Evolutionary conservation across 2,113 vertebrate species (phyloP).

Genomic region (Pyxicephalus adspersus): DNA sequence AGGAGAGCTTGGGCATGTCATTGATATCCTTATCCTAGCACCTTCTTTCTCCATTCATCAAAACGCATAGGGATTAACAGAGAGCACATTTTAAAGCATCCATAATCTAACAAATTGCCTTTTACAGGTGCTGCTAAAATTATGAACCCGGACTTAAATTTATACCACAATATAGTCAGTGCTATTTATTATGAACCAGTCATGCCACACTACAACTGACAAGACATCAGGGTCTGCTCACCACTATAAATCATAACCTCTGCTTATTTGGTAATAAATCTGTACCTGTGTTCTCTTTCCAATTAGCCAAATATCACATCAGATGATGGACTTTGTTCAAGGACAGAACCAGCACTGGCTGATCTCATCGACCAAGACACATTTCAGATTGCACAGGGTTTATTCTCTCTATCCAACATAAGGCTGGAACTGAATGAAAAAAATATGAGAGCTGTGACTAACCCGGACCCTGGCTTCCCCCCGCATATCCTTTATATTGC

Average conservation of each 20-base stretch:
- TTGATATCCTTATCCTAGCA: too few relatives aligned
- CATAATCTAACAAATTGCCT: too few relatives aligned
- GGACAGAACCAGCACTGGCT: conserved; percentile 63
- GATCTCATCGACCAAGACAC: conserved; percentile 68
- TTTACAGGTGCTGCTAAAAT: too few relatives aligned
- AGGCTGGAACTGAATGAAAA: conserved; percentile 71
- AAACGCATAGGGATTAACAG: too few relatives aligned
- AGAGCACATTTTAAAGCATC: too few relatives aligned
- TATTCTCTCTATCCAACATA: conserved; percentile 76
- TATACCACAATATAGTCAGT: too few relatives aligned
- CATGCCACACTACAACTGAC: conserved; percentile 3
- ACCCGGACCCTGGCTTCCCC: conserved; percentile 59
- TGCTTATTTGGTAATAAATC: background rate
- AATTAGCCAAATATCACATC: conserved; percentile 70
- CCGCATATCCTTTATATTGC: conserved; percentile 80
- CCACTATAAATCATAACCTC: conserved; percentile 34
- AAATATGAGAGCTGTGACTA: conserved; percentile 68
- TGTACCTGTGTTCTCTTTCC: conserved; percentile 38
- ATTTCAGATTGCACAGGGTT: conserved; percentile 67
- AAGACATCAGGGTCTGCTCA: background rate
- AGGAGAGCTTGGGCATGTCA: too few relatives aligned
- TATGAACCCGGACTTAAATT: too few relatives aligned
- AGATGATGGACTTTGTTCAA: conserved; percentile 62
- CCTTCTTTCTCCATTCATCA: too few relatives aligned
- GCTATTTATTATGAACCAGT: background rate